These are phyloP conservation scores for Amphipoea lucens DNA, from an alignment of 2,888 invertebrate species.

Conservation along the genomic window DNA sequence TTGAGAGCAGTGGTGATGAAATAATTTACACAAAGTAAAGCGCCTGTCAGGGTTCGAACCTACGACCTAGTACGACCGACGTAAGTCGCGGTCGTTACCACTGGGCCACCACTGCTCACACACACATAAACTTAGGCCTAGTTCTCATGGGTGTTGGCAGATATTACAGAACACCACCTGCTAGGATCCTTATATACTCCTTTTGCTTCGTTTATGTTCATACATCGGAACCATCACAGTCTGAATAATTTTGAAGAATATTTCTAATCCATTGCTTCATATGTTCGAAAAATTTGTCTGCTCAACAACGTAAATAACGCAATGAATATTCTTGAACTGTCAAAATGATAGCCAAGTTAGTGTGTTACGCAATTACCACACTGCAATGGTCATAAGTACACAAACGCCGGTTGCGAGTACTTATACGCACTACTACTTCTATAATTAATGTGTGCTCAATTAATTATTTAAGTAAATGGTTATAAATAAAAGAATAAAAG, in stretches of 20 bases:
- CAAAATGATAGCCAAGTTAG: neutral
- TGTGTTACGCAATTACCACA: neutral
- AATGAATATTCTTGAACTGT: neutral
- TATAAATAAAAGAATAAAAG: conserved; percentile 11
- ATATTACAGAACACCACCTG: neutral
- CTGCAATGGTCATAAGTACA: neutral
- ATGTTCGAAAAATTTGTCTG: neutral
- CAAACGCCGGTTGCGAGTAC: neutral
- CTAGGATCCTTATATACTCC: neutral
- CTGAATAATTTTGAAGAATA: neutral
- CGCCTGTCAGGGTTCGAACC: too few species aligned
- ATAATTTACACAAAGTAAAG: too few species aligned
- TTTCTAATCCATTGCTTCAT: neutral
- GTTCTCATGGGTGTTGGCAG: neutral
- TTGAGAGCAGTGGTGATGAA: too few species aligned
- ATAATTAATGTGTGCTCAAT: neutral
- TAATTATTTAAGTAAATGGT: conserved; percentile 27
- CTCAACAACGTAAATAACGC: neutral
- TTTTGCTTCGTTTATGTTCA: neutral
- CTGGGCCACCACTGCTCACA: too few species aligned
- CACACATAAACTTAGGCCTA: neutral
- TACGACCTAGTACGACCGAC: too few species aligned
- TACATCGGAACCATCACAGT: neutral
- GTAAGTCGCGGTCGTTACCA: too few species aligned
- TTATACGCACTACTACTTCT: neutral